Evolutionary conservation across 2,888 invertebrate species (phyloP).

Genomic region (Sacculina carcini): DNA sequence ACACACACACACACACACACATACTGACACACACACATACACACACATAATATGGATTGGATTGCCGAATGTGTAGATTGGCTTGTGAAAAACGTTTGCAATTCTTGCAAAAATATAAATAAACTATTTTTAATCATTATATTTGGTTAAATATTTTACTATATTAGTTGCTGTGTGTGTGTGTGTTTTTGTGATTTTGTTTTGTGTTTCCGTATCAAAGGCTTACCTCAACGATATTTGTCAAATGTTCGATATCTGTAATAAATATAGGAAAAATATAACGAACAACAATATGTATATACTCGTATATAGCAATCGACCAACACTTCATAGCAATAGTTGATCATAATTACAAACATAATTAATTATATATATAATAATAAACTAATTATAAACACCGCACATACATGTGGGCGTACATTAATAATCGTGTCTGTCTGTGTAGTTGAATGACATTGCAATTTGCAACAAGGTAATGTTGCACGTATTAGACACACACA

Average conservation of each 20-base stretch:
- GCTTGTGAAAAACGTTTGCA: no score
- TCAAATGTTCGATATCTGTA: no score
- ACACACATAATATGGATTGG: background rate
- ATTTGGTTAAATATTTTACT: no score
- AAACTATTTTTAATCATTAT: no score
- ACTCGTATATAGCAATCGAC: background rate
- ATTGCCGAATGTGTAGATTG: background rate
- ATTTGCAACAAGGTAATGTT: background rate
- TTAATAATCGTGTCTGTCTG: background rate
- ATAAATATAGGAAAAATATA: background rate
- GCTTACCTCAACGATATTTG: no score
- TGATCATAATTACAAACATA: background rate
- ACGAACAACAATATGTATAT: background rate
- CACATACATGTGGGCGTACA: background rate
- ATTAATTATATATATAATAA: background rate
- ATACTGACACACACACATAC: background rate
- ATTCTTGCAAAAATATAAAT: no score
- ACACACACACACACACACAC: background rate
- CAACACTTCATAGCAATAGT: background rate
- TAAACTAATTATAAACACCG: background rate
- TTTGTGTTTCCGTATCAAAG: no score
- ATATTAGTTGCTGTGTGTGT: no score
- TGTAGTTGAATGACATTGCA: background rate
- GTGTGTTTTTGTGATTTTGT: no score
- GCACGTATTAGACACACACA: background rate